Evolutionary conservation across 2,888 invertebrate species (phyloP).

Genomic region (Volucella inflata): DNA sequence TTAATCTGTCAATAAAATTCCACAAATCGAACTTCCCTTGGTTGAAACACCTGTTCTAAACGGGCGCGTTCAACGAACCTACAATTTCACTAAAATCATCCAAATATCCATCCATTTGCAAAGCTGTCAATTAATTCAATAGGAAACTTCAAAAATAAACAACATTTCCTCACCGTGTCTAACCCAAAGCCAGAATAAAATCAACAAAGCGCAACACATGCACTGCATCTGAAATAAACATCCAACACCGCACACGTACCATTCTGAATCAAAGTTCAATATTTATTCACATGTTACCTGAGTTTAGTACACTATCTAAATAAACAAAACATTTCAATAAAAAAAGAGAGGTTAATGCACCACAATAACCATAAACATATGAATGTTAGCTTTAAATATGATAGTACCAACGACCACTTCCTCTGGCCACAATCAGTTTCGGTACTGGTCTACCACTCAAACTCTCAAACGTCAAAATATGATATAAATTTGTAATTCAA

Average conservation of each 20-base stretch:
- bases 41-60: no score
- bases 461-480: background rate
- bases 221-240: no score
- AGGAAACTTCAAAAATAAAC: slow-evolving; percentile 20
- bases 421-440: no score
- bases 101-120: no score
- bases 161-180: background rate
- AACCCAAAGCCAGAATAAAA: slow-evolving; percentile 1
- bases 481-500: no score
- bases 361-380: slow-evolving; percentile 52
- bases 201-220: slow-evolving; percentile 17
- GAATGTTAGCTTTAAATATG: slow-evolving; percentile 34
- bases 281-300: slow-evolving; percentile 58
- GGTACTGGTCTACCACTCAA: background rate
- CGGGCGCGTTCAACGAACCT: no score
- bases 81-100: no score
- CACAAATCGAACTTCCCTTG: no score
- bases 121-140: background rate
- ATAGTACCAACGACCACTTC: slow-evolving; percentile 1
- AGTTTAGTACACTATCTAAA: slow-evolving; percentile 36
- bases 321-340: slow-evolving; percentile 42
- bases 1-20: no score
- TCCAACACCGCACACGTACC: background rate
- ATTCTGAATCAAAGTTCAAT: slow-evolving; percentile 1
- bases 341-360: slow-evolving; percentile 52